Evolutionary conservation across 2,888 invertebrate species (phyloP), one percentile per base, ranked within the genome.

Genomic region (Polia nebulosa): DNA sequence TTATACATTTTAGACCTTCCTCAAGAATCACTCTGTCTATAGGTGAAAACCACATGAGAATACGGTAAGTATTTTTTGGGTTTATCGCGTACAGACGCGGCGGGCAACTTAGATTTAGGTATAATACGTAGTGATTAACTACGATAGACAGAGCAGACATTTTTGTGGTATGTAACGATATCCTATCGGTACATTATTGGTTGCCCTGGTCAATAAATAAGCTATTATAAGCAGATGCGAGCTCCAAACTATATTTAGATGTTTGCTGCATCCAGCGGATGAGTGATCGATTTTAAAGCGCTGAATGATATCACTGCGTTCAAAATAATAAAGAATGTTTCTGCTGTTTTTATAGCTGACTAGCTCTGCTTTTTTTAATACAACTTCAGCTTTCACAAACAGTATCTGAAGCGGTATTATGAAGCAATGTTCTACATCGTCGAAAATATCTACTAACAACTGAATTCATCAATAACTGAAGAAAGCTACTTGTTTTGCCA

Each of bases 201-300:
- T 63, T 20, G 51, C 51, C 56, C 45, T 49, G 63, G 52, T 68
- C 76, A 79, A 79, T 76, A 68, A 75, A 75, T 69, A 44, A 51
- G 49, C 34, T 73, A 75, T 68, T 74, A 79, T 49, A 15, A 75
- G 44, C 76, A 57, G 76, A 76, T 36, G 25, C 17, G 56, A 60
- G 56, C 57, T 44, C 32, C 11, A n/a, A 1, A 52, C 80, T 77
- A 77, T 64, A 60, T 70, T 70, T 77, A 77, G 56, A 80, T 39
- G 25, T 55, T 45, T 45, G 63, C 56, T 76, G 60, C 76, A 77
- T 69, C 25, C 51, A 56, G 29, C 55, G 45, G 44, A 64, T 69
- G 76, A 58, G 44, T 58, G 76, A 76, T 80, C 57, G 80, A 53
- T 76, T 61, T 76, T 70, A 53, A 57, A 76, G 39, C 59, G 70